These are phyloP conservation scores for Desmodus rotundus DNA, from an alignment of 2,113 vertebrate genomes.

Conservation along the genomic window DNA sequence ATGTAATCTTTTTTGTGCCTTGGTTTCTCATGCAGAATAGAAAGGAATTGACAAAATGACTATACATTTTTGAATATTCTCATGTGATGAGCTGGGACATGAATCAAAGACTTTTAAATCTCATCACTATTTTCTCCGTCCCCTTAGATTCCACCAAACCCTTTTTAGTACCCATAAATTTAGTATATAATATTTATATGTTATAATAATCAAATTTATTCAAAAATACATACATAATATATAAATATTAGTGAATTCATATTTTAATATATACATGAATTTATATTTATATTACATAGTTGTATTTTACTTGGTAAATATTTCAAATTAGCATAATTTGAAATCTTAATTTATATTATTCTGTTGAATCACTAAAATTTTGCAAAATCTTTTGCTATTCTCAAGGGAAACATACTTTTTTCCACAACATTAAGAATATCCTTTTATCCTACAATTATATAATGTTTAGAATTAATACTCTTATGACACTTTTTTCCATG, in stretches of 20 bases:
- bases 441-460: background rate
- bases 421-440: background rate
- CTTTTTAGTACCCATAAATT: background rate
- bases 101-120: background rate
- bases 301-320: background rate
- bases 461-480: background rate
- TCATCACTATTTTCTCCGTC: background rate
- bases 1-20: background rate
- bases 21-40: background rate
- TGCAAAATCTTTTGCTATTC: background rate
- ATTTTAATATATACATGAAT: background rate
- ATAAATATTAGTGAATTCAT: background rate
- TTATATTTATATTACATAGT: background rate
- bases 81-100: background rate
- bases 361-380: background rate
- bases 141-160: background rate
- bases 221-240: background rate
- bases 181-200: background rate
- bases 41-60: background rate
- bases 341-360: background rate
- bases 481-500: background rate
- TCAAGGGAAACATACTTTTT: background rate
- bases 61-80: background rate
- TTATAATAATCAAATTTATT: slow-evolving; percentile 1
- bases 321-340: slow-evolving; percentile 12